Evolutionary conservation across 2,888 invertebrate genomes (phyloP), one percentile per base, ranked within the genome.

Genomic region (Drosophila picticornis): DNA sequence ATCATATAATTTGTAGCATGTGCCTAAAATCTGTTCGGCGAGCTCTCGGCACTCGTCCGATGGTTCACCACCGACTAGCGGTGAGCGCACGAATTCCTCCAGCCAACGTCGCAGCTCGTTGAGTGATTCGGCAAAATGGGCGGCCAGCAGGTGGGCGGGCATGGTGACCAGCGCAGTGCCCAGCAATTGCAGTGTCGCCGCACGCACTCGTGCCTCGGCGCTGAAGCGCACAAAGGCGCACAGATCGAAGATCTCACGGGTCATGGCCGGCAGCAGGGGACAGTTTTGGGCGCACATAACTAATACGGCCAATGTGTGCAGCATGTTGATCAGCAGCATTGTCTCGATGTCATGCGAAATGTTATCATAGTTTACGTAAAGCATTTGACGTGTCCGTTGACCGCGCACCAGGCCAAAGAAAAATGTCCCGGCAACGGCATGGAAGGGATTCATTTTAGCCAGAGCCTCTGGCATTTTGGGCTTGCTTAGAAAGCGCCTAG

Each of bases 401-500:
- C 96, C 96, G 29, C 95, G 94, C 0, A 97, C 91, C 2, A 97
- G 92, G 0, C 97, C 97, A 91, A 97, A 98, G 93, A 98, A 98
- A 91, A 98, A 98, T 53, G 94, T 94, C 1, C 97, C 96, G 0
- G 96, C 96, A 0, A 96, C 95, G 0, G 95, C 93, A 0, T 96
- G 94, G 92, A 98, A 98, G 58, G 94, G 94, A 93, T 97, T 98
- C 0, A 93, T 91, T 46, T 81, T 83, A 0, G 65, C 75, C 2
- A 25, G 11, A 1, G 43, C 34, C 0, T 67, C 58, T 0, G 50
- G 48, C 38, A 93, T 0, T 81, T 77, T 93, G 92, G 0, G 94
- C 90, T 86, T 91, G 75, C 94, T 93, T 11, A 86, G 62, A 90
- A 95, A 95, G 84, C 96, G 95, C 90, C 95, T 94, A 0, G 98